Evolutionary conservation across 2,113 vertebrate species (phyloP), one percentile per base, ranked within the genome.

Genomic region (Azemiops feae): DNA sequence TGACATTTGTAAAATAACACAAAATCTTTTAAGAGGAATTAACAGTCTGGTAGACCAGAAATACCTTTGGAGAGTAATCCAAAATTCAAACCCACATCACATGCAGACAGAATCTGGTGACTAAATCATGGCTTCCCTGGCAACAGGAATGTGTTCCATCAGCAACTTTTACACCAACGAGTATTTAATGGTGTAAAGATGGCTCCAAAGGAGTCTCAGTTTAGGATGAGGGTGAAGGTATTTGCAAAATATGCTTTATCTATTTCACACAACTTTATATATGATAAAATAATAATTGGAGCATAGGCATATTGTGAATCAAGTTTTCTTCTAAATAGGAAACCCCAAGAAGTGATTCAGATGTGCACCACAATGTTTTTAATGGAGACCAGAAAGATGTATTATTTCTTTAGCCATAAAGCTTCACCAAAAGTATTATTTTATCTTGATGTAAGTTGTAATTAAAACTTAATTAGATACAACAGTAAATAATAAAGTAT

Each of bases 1-100:
- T 85, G 50, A 43, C 50, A 43, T 91, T 85, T 85, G 90, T 91
- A 91, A 54, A 91, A 39, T 50, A 91, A 22, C 12, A 25, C 34
- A 91, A 91, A 91, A 81, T 53, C 47, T 91, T 47, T 47, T 81
- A 91, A 81, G 89, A 81, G 64, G 18, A 90, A 74, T 90, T 74
- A 53, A 53, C 22, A 74, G 47, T 23, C 47, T 81, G 60, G 20
- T 91, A 81, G 89, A 53, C 81, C 47, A 81, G 60, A 53, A 81
- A 52, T 90, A 64, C 8, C 60, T 81, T 53, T 91, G 74, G 47
- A 91, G 39, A 23, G 64, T 43, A 85, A 91, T 91, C 52, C 52
- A 85, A 55, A 91, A 43, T 39, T 74, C 81, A 53, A 91, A 85
- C 69, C 39, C 50, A 91, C 6, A 23, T 52, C 90, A 85, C 10